phyloP scores from a whole-genome alignment of 2,888 invertebrate species.

The Thysanoteuthis rhombus region DNA sequence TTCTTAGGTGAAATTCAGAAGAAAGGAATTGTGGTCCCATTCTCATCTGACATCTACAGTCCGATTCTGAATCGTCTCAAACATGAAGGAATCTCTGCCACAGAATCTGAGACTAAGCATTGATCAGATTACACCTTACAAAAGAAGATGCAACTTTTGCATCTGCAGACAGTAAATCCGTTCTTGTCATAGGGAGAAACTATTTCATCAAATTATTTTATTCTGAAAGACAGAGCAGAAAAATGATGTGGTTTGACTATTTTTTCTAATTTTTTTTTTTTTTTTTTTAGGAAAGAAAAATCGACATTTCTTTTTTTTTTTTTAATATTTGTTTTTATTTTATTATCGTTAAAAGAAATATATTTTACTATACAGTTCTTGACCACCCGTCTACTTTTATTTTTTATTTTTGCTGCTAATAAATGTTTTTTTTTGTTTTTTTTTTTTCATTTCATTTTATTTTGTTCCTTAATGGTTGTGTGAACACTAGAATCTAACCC shows the following conservation, averaged over 20 bases:
- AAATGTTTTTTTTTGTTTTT: neutral
- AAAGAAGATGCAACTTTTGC: neutral
- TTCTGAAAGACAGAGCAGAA: neutral
- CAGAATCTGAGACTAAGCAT: conserved; percentile 38
- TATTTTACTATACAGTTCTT: neutral
- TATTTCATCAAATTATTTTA: neutral
- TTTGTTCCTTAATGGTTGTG: too few relatives aligned
- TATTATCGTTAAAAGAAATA: neutral
- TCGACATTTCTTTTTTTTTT: neutral
- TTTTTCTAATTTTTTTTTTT: neutral
- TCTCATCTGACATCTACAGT: conserved; percentile 87
- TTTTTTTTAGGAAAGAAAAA: too few relatives aligned
- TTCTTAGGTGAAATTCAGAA: conserved; percentile 91
- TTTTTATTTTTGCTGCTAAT: neutral
- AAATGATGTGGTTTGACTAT: neutral
- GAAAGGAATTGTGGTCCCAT: conserved; percentile 90
- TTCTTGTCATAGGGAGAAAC: neutral
- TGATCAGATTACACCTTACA: neutral
- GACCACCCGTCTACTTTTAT: neutral
- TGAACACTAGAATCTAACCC: neutral
- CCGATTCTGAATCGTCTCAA: conserved; percentile 89
- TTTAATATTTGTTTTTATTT: neutral
- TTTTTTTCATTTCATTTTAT: neutral
- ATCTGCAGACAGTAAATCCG: neutral
- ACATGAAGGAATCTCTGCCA: conserved; percentile 79